Percentiles rank a stretch among this genome's conserved stretches.
phyloP scores from a whole-genome alignment of 2,113 vertebrate species.

The Eudyptes chrysolophus region DNA sequence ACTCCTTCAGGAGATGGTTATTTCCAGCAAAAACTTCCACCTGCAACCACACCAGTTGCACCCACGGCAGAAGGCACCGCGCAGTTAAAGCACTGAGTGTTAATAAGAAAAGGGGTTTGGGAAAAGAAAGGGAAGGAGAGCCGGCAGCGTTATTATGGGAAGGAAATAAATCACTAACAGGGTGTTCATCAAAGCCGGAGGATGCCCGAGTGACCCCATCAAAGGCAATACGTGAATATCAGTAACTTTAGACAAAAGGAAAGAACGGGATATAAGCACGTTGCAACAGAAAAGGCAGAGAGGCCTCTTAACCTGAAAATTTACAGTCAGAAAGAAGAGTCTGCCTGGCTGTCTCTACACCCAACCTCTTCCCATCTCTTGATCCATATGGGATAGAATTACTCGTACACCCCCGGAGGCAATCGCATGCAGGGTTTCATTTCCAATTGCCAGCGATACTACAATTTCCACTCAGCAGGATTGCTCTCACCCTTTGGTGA shows the following conservation, averaged over 20 bases:
- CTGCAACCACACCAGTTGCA: background rate
- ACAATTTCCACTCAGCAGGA: background rate
- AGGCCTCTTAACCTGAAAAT: background rate
- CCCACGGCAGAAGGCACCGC: fast-evolving
- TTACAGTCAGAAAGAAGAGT: background rate
- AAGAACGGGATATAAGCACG: background rate
- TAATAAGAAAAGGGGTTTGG: background rate
- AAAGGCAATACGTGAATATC: background rate
- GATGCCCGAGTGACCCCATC: background rate
- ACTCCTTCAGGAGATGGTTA: background rate
- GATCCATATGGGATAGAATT: background rate
- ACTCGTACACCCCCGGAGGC: background rate
- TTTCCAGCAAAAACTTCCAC: background rate
- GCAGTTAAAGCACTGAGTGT: background rate
- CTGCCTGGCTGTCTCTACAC: background rate
- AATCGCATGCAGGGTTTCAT: background rate
- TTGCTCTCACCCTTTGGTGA: conserved; percentile 4
- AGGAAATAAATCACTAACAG: background rate
- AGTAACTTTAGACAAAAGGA: background rate
- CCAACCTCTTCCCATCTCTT: background rate
- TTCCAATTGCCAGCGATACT: background rate
- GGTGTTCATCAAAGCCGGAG: background rate
- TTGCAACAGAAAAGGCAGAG: background rate
- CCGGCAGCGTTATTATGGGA: background rate
- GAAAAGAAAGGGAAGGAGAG: background rate